Evolutionary conservation across 2,888 invertebrate species (phyloP).

Genomic region (Miltochrista miniata): DNA sequence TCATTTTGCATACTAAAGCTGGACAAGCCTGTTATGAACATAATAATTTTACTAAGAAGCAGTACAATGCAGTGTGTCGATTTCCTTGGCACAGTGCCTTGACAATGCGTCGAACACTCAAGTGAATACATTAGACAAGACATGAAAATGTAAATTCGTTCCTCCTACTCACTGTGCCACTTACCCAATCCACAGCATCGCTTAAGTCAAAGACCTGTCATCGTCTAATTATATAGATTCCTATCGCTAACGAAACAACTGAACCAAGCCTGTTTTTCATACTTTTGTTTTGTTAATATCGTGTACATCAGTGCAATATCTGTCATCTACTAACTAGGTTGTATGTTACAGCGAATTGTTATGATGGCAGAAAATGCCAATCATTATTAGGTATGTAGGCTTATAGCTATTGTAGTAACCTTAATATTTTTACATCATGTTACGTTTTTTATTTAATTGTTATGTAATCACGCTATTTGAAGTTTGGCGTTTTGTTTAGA

Average conservation of each 20-base stretch:
- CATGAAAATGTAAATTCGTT: constrained; percentile 62
- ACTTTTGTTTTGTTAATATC: not conserved
- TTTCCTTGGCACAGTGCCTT: constrained; percentile 66
- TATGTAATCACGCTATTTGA: no score
- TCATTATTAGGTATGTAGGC: constrained; percentile 2
- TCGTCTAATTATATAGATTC: not conserved
- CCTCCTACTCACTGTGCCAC: constrained; percentile 52
- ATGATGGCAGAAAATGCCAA: constrained; percentile 27
- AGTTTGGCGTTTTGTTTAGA: no score
- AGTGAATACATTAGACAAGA: constrained; percentile 57
- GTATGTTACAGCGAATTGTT: constrained; percentile 19
- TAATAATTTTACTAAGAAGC: constrained; percentile 42
- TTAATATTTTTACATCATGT: no score
- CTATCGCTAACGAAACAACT: not conserved
- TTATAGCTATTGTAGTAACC: no score
- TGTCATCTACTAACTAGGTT: constrained; percentile 23
- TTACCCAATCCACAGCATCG: constrained; percentile 34
- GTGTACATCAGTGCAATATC: constrained; percentile 18
- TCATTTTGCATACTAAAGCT: no score
- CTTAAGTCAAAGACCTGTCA: no score
- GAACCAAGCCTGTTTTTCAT: not conserved
- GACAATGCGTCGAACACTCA: constrained; percentile 70
- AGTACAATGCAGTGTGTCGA: constrained; percentile 44
- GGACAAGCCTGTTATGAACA: not conserved
- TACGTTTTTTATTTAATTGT: no score